Conservation (phyloP, 2,113 vertebrate species). For the Vidua macroura region DNA sequence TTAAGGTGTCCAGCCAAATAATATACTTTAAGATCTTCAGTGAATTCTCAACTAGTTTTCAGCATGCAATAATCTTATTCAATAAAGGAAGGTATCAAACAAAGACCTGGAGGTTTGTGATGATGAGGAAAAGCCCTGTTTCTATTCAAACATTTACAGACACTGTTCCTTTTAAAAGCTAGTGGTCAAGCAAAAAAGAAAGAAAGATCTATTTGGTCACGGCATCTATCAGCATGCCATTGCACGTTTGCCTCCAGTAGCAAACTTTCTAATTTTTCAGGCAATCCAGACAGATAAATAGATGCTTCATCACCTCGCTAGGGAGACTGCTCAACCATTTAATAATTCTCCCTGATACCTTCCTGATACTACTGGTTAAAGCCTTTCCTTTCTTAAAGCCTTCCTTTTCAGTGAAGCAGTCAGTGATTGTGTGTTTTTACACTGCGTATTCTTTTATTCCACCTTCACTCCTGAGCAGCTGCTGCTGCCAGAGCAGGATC, state of each 20-base stretch:
- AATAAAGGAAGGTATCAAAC: neutral
- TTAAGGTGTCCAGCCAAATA: neutral
- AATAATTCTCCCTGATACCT: neutral
- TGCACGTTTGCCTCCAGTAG: neutral
- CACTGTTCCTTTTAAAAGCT: neutral
- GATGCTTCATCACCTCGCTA: neutral
- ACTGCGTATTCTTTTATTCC: neutral
- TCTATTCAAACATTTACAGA: neutral
- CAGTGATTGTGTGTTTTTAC: fast-evolving
- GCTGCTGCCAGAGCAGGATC: neutral
- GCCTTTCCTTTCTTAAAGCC: neutral
- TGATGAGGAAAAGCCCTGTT: neutral
- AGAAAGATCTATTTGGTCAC: neutral
- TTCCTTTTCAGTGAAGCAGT: neutral
- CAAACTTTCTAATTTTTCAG: neutral
- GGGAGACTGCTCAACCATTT: neutral
- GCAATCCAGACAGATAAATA: neutral
- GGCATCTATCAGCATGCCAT: neutral
- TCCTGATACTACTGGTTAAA: neutral
- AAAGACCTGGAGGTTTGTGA: neutral
- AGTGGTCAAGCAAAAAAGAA: neutral
- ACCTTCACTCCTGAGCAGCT: neutral
- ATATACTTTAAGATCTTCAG: neutral
- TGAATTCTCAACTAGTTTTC: neutral
- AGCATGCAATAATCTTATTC: neutral